Evolutionary conservation across 2,113 vertebrate genomes (phyloP), one percentile per base, ranked within the genome.

Genomic region (Carassius auratus): DNA sequence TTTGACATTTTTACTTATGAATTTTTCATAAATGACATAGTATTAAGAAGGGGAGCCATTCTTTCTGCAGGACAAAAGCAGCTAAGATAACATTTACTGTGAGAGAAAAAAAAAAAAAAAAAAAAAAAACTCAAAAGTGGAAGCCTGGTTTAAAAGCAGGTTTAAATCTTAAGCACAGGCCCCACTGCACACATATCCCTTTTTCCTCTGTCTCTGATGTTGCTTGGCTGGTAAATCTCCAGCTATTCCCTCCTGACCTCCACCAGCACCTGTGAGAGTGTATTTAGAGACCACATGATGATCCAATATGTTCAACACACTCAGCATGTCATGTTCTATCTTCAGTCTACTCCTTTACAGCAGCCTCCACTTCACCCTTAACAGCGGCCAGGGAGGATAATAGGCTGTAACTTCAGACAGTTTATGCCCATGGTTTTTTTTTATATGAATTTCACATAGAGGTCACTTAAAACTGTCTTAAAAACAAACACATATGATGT

Each of bases 281-380:
- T 75, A 61, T 85, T 89, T 81, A 87, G 42, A 79, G 69, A 87
- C 69, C 85, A 68, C 68, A 45, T 84, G 79, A 85, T 75, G 30
- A 64, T 85, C 75, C 75, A 83, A 85, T 86, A 88, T 77, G 84
- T 87, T 86, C 66, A 71, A 87, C 81, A 82, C 83, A 84, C 69
- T 66, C 71, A 52, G 42, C n/a, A 71, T 82, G 59, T 62, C 84
- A 85, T 73, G 83, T 76, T 69, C 83, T 21, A 74, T 80, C 76
- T 82, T 36, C 23, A 50, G 23, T 50, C 71, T 13, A 52, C 84
- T 81, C 26, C 14, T 80, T 64, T 50, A 81, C 23, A 68, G 21
- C 36, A 81, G 57, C 38, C 50, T 71, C 76, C 36, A 81, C 78
- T 45, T 66, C 59, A 26, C 59, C n/a, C 38, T 48, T 36, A 17